Evolutionary conservation across 1,140 invertebrate species (phyloP), one percentile per base, ranked within the genome.

Genomic region (Caenorhabditis tropicalis): DNA sequence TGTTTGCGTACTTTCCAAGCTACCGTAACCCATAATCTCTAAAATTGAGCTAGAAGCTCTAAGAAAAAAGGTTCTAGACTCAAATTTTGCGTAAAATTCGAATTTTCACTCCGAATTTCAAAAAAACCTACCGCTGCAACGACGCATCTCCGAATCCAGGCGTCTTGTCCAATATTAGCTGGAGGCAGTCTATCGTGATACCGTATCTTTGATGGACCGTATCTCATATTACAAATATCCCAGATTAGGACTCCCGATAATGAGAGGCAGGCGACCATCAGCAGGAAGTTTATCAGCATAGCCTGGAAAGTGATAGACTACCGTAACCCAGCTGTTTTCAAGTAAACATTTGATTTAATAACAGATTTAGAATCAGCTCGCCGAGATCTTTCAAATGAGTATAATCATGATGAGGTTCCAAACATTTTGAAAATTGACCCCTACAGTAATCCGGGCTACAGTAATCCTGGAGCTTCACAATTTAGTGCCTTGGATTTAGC

Each of bases 141-240:
- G 2, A 74, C 36, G 24, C 65, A 74, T 46, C 65, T 43, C 15
- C 65, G 21, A 24, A 74, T 46, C 65, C 65, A 74, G 4, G 65
- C 65, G 36, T 74, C 65, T 27, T 74, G 36, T 39, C 65, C 65
- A 15, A 74, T 74, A n/a, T 31, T 74, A 21, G 29, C 65, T 2
- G 65, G 65, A 9, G 65, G 19, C 6, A 74, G n/a, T 24, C 65
- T 31, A 5, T 43, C n/a, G 33, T 74, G 65, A 31, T 74, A 74
- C 36, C 29, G n/a, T 5, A 74, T 39, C 15, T 74, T 39, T 1
- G 4, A 6, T 2, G 65, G 65, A 36, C 65, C 65, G 4, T 74
- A 29, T 19, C 65, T 12, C 65, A 74, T 74, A 43, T 74, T 74
- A 46, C 36, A 27, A 24, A 74, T 74, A n/a, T 74, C 65, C 65